Conservation (phyloP, 2,113 vertebrate species). For the Falcunculus frontatus region DNA sequence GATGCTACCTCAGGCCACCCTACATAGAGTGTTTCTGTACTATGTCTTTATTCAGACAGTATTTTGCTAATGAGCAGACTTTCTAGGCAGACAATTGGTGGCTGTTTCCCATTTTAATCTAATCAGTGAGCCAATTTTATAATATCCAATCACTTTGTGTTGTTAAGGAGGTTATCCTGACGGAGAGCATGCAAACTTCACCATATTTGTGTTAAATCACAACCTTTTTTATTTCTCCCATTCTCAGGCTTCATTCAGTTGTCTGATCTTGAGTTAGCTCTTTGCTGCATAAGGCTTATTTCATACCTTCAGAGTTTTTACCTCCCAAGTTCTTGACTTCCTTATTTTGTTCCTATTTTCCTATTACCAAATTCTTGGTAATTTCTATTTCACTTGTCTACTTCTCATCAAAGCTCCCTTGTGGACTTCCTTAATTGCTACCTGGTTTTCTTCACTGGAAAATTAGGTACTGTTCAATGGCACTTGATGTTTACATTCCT, state of each 20-base stretch:
- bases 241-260: neutral
- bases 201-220: neutral
- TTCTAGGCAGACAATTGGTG: neutral
- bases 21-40: neutral
- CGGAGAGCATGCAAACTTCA: neutral
- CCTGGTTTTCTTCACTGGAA: neutral
- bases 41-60: neutral
- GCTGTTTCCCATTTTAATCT: neutral
- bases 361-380: neutral
- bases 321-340: neutral
- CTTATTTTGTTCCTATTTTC: neutral
- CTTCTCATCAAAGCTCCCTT: neutral
- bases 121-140: neutral
- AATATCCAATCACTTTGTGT: neutral
- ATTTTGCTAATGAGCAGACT: neutral
- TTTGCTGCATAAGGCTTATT: neutral
- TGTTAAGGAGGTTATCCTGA: neutral
- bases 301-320: neutral
- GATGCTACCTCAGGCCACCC: neutral
- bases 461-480: neutral
- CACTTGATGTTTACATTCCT: neutral
- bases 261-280: neutral
- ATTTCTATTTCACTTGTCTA: neutral
- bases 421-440: neutral
- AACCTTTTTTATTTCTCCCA: neutral